Evolutionary conservation across 37 sponge, comb jelly and placozoan genomes (phyloP).

Genomic region (Crambe crambe): DNA sequence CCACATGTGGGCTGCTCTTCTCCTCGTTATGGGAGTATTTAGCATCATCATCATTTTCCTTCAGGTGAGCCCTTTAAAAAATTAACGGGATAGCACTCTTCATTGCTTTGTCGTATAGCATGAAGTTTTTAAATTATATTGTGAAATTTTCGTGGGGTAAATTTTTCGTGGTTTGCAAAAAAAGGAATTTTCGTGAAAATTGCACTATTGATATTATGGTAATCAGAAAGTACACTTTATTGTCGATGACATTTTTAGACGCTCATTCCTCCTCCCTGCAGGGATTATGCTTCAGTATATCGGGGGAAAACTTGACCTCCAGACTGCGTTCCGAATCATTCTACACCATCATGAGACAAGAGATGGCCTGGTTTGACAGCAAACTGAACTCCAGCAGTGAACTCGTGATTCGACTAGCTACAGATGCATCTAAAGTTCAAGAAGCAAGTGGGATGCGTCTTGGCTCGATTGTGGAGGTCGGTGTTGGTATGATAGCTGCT

Average conservation of each 20-base stretch:
- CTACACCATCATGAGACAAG: conserved; percentile 80
- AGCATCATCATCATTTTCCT: background rate
- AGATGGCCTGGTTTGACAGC: conserved; percentile 86
- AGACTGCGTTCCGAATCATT: conserved; percentile 54
- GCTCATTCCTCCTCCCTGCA: no score
- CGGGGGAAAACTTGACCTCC: conserved; percentile 77
- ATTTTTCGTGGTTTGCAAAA: no score
- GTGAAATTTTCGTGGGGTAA: no score
- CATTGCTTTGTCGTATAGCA: no score
- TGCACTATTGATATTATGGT: no score
- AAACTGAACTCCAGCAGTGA: conserved; percentile 79
- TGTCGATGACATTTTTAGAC: no score
- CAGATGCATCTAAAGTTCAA: conserved; percentile 80
- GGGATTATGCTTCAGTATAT: conserved; percentile 64
- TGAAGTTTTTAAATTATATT: no score
- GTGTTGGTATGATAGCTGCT: conserved; percentile 50
- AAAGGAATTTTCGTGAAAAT: no score
- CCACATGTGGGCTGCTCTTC: conserved; percentile 43
- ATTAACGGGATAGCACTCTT: no score
- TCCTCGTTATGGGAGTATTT: conserved; percentile 45
- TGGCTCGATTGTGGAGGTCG: conserved; percentile 62
- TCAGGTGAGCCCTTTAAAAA: background rate
- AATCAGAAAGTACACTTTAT: no score
- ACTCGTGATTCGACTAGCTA: conserved; percentile 78
- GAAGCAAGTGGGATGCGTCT: conserved; percentile 80